These are phyloP conservation scores for Neosilurus hyrtlii DNA, from an alignment of 2,797 vertebrate genomes.

Conservation along the genomic window DNA sequence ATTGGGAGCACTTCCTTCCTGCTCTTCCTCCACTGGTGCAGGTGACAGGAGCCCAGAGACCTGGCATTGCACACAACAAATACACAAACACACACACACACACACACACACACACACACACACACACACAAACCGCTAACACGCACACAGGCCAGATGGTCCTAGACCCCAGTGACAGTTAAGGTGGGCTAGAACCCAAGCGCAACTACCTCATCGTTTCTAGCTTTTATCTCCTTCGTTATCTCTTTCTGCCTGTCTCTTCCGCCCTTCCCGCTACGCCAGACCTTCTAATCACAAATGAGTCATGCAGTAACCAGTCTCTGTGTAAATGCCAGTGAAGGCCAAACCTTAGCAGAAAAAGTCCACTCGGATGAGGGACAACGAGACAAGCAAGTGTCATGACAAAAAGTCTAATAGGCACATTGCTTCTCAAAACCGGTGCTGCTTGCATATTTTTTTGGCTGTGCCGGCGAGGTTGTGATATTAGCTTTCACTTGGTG, in stretches of 20 bases:
- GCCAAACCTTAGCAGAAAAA: conserved; percentile 21
- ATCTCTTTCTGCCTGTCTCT: conserved; percentile 3
- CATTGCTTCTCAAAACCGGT: conserved; percentile 21
- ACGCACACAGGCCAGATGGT: conserved; percentile 59
- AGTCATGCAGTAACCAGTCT: conserved; percentile 44
- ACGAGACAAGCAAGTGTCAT: conserved; percentile 15
- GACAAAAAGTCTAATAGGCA: conserved; percentile 23
- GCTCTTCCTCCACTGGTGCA: conserved; percentile 60
- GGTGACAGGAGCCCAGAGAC: conserved; percentile 61
- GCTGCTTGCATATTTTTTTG: background rate
- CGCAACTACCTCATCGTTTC: conserved; percentile 36
- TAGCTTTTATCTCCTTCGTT: conserved; percentile 37
- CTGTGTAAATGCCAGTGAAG: conserved; percentile 44
- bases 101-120: conserved; percentile 39
- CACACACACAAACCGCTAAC: background rate
- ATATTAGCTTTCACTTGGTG: conserved; percentile 51
- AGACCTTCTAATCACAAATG: conserved; percentile 48
- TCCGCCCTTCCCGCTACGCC: background rate
- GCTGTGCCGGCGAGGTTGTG: conserved; percentile 10
- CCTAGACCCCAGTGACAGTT: conserved; percentile 59
- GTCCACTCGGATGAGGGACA: background rate
- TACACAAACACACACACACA: conserved; percentile 34
- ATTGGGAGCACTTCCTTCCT: conserved; percentile 58
- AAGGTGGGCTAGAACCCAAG: conserved; percentile 59
- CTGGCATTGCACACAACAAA: conserved; percentile 54